Evolutionary conservation across 2,113 vertebrate genomes (phyloP), one percentile per base, ranked within the genome.

Genomic region (Campylomormyrus numenius): DNA sequence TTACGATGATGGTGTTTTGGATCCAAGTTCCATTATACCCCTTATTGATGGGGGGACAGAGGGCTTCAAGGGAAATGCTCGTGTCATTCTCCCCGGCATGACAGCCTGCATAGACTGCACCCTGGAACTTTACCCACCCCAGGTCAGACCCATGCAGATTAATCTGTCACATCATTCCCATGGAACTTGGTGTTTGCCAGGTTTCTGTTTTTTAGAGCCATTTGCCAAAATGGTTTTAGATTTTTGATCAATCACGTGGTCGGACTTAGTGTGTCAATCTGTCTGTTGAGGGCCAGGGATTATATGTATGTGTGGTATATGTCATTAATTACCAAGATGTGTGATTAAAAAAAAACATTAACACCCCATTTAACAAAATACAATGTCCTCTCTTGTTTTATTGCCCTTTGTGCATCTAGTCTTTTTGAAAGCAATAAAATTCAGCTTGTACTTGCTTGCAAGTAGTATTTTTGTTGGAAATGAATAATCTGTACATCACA

Each of bases 51-150:
- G 98, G 85, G 98, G 98, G 7, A 99, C 98, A 0, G 98, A 99
- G 95, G 98, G 98, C 89, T 99, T 99, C 94, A 99, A 99, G 95
- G 98, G 98, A 84, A 99, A 99, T 0, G 97, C 98, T n/a, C 96
- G 98, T 2, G 98, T 99, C 56, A 98, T 99, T 90, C 95, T 99
- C 31, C 98, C 98, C 0, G 98, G 98, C 84, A 99, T 99, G 98
- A 99, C 97, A 0, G 98, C 98, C 0, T 99, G 98, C 93, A 96
- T 99, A 88, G 98, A 99, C 74, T 99, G 98, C 93, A 99, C 98
- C 0, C 95, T 99, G 88, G 98, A 98, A 88, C 96, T 99, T 62
- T 99, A 99, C 91, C 98, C 98, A 7, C 98, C 98, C 9, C 98
- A 99, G 98, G 98, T 98, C 94, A 80, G 56, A 56, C 53, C 8